Conservation (phyloP, 2,797 vertebrate species). For the Meda fulgida region DNA sequence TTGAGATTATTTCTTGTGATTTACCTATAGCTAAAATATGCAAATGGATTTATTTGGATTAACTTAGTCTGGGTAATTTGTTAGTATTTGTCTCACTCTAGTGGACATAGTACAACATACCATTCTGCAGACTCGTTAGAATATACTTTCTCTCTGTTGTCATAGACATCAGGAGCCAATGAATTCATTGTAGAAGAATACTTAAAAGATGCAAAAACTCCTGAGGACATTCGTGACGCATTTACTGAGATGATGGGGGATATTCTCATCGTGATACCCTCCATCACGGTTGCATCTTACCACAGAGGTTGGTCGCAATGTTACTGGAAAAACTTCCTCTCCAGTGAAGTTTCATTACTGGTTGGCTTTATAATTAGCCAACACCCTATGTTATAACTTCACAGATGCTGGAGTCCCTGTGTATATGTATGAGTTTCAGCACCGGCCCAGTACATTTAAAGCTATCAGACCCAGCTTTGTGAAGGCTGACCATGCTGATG, state of each 20-base stretch:
- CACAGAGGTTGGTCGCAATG: conserved; percentile 79
- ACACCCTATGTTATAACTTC: conserved; percentile 23
- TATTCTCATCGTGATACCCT: conserved; percentile 77
- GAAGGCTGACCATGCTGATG: conserved; percentile 85
- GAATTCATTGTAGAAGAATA: conserved; percentile 76
- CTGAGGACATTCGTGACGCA: conserved; percentile 74
- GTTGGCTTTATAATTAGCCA: neutral
- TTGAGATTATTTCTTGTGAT: neutral
- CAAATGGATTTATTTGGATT: neutral
- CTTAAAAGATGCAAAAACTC: conserved; percentile 72
- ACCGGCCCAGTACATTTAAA: conserved; percentile 68
- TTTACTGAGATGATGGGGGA: conserved; percentile 83
- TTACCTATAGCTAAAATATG: neutral
- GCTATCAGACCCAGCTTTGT: conserved; percentile 81
- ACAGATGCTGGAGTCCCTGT: conserved; percentile 82
- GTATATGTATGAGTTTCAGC: conserved; percentile 88
- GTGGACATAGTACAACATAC: conserved; percentile 17
- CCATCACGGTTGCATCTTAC: conserved; percentile 75
- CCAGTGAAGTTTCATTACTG: neutral
- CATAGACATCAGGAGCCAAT: conserved; percentile 66
- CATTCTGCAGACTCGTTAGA: neutral
- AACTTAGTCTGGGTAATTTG: neutral
- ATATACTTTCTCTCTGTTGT: neutral
- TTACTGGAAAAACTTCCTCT: neutral
- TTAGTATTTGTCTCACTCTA: conserved; percentile 49